Evolutionary conservation across 2,797 vertebrate species (phyloP).

Genomic region (Enteromius afrohamiltoni): DNA sequence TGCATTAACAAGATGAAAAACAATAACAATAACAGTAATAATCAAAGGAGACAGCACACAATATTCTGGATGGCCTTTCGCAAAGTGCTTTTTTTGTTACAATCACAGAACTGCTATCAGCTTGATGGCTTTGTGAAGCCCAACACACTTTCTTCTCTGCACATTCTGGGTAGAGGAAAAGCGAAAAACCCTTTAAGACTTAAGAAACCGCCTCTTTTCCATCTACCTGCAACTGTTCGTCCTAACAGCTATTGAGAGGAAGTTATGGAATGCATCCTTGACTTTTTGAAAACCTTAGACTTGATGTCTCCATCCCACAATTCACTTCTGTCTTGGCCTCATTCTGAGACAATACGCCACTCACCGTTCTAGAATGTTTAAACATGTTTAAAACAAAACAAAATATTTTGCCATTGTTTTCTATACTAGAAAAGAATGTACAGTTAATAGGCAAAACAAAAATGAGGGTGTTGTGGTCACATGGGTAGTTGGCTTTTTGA

Average conservation of each 20-base stretch:
- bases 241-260: constrained; percentile 65
- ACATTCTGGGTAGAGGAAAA: constrained; percentile 56
- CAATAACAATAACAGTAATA: constrained; percentile 65
- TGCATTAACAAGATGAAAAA: constrained; percentile 64
- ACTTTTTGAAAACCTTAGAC: constrained; percentile 66
- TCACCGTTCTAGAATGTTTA: constrained; percentile 7
- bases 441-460: constrained; percentile 68
- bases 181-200: constrained; percentile 51
- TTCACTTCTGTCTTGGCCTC: constrained; percentile 45
- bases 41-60: constrained; percentile 75
- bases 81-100: constrained; percentile 82
- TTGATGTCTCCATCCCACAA: constrained; percentile 58
- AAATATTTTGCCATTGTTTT: constrained; percentile 39
- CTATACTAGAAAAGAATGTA: constrained; percentile 59
- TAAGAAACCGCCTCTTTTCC: constrained; percentile 35
- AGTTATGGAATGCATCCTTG: constrained; percentile 78
- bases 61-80: constrained; percentile 79
- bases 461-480: constrained; percentile 65
- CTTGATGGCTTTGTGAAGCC: constrained; percentile 66
- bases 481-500: constrained; percentile 53
- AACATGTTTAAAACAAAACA: background rate
- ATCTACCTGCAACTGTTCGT: constrained; percentile 40
- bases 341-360: constrained; percentile 26
- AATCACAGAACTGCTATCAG: constrained; percentile 79
- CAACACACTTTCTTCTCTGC: constrained; percentile 61